Conservation (phyloP, 2,888 invertebrate genomes). For the Euplexia lucipara region DNA sequence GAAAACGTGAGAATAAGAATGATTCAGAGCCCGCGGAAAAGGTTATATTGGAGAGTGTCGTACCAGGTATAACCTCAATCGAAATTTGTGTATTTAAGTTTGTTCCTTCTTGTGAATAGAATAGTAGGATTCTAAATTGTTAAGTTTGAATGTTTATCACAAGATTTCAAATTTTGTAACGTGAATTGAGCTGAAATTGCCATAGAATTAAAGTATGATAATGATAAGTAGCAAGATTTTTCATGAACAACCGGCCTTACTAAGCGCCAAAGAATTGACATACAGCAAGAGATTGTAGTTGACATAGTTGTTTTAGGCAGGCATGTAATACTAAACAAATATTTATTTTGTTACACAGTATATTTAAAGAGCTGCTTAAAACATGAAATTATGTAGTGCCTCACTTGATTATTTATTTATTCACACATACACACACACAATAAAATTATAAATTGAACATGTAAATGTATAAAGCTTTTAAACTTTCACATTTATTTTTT, state of each 20-base stretch:
- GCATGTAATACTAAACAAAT: too few species aligned
- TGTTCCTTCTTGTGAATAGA: neutral
- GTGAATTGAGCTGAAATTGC: neutral
- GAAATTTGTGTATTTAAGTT: slow-evolving; percentile 55
- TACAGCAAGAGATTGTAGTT: neutral
- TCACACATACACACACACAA: too few species aligned
- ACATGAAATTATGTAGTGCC: too few species aligned
- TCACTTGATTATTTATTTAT: too few species aligned
- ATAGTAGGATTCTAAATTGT: neutral
- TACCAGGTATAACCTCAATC: slow-evolving; percentile 89
- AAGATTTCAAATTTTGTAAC: neutral
- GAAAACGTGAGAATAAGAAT: slow-evolving; percentile 82
- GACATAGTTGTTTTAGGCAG: neutral
- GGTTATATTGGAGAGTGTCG: slow-evolving; percentile 90
- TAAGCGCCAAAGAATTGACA: neutral
- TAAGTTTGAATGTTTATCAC: neutral
- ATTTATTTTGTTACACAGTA: neutral
- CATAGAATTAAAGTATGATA: neutral
- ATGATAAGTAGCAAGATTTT: neutral
- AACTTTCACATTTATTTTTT: too few species aligned
- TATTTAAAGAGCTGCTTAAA: slow-evolving; percentile 21
- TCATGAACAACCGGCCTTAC: neutral
- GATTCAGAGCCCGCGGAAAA: slow-evolving; percentile 82
- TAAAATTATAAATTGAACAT: too few species aligned
- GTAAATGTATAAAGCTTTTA: too few species aligned